Base-by-base conservation (phyloP, 1,140 invertebrate genomes). In the Samia ricini region DNA sequence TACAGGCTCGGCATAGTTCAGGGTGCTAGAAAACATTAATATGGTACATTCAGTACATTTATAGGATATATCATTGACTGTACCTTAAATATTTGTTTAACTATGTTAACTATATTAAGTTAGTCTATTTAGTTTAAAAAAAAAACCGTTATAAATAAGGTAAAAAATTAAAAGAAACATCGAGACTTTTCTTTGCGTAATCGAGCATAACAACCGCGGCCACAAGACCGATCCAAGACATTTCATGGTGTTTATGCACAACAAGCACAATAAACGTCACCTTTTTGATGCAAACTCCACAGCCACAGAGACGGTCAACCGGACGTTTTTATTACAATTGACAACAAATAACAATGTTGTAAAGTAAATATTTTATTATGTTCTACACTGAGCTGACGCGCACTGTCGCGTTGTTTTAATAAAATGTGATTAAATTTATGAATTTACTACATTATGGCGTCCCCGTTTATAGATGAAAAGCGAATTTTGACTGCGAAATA, bases 351-450 rank as follows among this genome's bases (percentile, higher is more conserved):
- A 68, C 72, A 56, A n/a, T n/a, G n/a, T 62, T 72, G 75, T 89
- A 88, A 89, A 87, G 77, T 63, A 69, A 62, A 71, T 75, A 81
- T 78, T 88, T 89, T 89, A 89, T 80, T 79, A 79, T 83, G 18
- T 74, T 61, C 72, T 67, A 63, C n/a, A n/a, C n/a, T n/a, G n/a
- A n/a, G n/a, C n/a, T n/a, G n/a, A n/a, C n/a, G n/a, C 58, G 61
- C 33, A 42, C 74, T 79, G 81, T 87, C 88, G 82, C 80, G 81
- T 87, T 89, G 82, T 88, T 86, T 85, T 76, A 84, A 84, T 81
- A 81, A 77, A 72, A 76, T 72, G 73, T 8, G 42, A 89, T 88
- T 89, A 89, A 89, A 80, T 88, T 80, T 85, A 82, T 66, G 63
- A 88, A 88, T 86, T 89, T 89, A 88, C 86, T 79, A 78, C 72